phyloP scores from a whole-genome alignment of 2,888 invertebrate genomes.

The Tinea semifulvella region DNA sequence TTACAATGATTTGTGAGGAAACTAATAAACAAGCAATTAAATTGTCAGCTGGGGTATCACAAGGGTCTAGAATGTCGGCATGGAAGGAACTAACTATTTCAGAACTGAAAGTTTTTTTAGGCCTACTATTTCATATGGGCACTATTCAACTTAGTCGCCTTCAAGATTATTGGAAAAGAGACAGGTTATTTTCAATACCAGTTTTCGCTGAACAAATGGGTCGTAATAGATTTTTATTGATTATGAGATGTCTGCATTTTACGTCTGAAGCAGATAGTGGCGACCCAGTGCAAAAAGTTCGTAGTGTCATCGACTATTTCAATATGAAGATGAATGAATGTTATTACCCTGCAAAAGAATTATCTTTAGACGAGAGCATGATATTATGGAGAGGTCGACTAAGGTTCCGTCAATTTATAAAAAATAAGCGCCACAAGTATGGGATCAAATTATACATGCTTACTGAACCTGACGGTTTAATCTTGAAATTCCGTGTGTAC shows the following conservation, averaged over 20 bases:
- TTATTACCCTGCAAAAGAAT: conserved; percentile 21
- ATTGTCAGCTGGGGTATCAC: too few species aligned
- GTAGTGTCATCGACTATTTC: conserved; percentile 28
- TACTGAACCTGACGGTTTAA: conserved; percentile 29
- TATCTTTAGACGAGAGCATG: conserved; percentile 27
- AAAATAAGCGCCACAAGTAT: too few species aligned
- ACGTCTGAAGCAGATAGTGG: conserved; percentile 20
- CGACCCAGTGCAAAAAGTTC: conserved; percentile 29
- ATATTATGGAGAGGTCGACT: conserved; percentile 31
- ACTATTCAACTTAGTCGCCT: conserved; percentile 28
- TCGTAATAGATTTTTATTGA: conserved; percentile 29
- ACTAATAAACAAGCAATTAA: conserved; percentile 3
- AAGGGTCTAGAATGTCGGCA: conserved; percentile 21
- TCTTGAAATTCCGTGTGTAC: conserved; percentile 23
- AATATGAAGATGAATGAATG: conserved; percentile 23
- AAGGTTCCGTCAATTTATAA: conserved; percentile 25
- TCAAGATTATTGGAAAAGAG: conserved; percentile 33
- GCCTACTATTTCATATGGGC: conserved; percentile 35
- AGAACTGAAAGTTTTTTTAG: conserved; percentile 30
- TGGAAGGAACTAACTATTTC: conserved; percentile 26
- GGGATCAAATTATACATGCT: conserved; percentile 25
- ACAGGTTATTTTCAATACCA: conserved; percentile 28
- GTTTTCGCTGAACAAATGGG: conserved; percentile 30
- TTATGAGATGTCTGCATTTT: conserved; percentile 32
- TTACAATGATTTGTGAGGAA: background rate